Evolutionary conservation across 2,888 invertebrate genomes (phyloP).

Genomic region (Cryptosula pallasiana): DNA sequence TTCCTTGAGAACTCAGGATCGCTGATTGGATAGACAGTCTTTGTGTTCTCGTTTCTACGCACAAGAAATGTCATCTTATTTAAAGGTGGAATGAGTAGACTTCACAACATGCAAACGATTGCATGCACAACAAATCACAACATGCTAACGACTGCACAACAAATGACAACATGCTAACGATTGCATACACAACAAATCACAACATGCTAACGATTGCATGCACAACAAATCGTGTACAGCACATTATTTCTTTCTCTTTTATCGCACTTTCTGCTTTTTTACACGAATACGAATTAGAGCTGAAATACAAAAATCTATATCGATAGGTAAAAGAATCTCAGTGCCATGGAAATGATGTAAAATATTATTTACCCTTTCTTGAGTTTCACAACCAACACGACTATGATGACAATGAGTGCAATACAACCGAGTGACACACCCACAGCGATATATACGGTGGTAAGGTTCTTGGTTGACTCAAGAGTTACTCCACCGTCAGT

Average conservation of each 20-base stretch:
- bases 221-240: no score
- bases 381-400: not conserved
- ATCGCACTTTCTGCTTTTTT: no score
- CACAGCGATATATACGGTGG: slow-evolving; percentile 5
- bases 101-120: no score
- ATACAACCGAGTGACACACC: not conserved
- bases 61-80: not conserved
- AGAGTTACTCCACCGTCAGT: not conserved
- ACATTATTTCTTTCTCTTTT: no score
- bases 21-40: slow-evolving; percentile 9
- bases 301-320: not conserved
- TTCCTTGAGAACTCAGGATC: slow-evolving; percentile 13
- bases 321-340: not conserved
- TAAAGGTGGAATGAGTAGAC: no score
- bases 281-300: no score
- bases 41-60: not conserved
- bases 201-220: no score
- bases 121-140: no score
- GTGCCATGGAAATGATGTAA: no score
- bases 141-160: no score
- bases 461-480: not conserved
- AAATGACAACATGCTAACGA: no score
- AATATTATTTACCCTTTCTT: slow-evolving; percentile 3
- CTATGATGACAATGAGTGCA: not conserved
- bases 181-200: no score